Evolutionary conservation across 2,797 vertebrate genomes (phyloP), one percentile per base, ranked within the genome.

Genomic region (Paguma larvata): DNA sequence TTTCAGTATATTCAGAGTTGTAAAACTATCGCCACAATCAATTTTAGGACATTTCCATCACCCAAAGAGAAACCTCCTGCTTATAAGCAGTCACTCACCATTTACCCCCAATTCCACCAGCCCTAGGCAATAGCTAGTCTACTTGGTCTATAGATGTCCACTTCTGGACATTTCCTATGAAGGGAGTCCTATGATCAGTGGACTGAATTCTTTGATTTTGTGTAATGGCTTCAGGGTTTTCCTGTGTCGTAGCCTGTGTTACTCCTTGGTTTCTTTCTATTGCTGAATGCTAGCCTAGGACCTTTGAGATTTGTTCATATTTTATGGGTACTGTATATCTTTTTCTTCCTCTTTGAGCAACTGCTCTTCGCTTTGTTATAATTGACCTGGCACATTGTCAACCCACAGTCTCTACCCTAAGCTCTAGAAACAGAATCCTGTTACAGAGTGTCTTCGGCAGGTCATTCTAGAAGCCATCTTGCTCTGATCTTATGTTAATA

Each of bases 31-130:
- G 62, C 30, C 30, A 34, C 12, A 65, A 30, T 63, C 41, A 56
- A n/a, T 79, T 97, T 91, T 83, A 95, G 73, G 91, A 93, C 7
- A 84, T 93, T 94, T 85, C 87, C 32, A 30, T 82, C 7, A 83
- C 6, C 27, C 23, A 4, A 72, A 90, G 85, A 78, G 53, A 84
- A 91, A 94, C 16, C 5, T 95, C 21, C 19, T 83, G 16, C 80
- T 34, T 56, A 15, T n/a, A 51, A 80, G 44, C 59, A 56, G 32
- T 92, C 41, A 34, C 38, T 85, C 1, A 72, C 6, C 5, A 5
- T 27, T 89, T 80, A 62, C 2, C 48, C 65, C 62, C 32, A 59
- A 0, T 6, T 88, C 4, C 3, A 2, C 23, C 2, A 85, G 38
- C 21, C 19, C 14, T 30, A 32, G 62, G n/a, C 7, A 91, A 10